A percentile compares a stretch with the other conserved stretches of the same genome.
These are phyloP conservation scores for Astyanax mexicanus DNA, from an alignment of 2,797 vertebrate genomes.

Conservation along the genomic window DNA sequence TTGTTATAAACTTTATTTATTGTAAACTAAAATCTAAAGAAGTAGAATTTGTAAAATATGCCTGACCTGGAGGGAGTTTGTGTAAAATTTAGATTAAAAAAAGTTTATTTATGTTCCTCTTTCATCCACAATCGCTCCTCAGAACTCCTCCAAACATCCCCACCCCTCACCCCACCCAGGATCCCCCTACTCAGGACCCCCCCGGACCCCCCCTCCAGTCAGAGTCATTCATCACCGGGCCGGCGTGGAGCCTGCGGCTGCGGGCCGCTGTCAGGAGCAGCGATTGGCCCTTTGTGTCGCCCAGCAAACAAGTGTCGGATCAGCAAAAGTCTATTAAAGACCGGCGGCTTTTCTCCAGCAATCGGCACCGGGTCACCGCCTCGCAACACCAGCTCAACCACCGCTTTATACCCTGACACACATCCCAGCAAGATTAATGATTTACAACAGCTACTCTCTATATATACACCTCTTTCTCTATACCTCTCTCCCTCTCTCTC, in stretches of 20 bases:
- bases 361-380: slow-evolving; percentile 99
- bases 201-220: slow-evolving; percentile 67
- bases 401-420: slow-evolving; percentile 90
- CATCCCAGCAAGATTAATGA: slow-evolving; percentile 98
- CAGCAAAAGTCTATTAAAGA: slow-evolving; percentile 99
- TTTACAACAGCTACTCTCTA: slow-evolving; percentile 85
- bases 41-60: too few species aligned
- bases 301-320: slow-evolving; percentile 99
- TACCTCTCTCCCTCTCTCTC: neutral
- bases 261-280: slow-evolving; percentile 95
- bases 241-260: slow-evolving; percentile 90
- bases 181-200: too few species aligned
- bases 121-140: neutral
- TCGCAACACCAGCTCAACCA: slow-evolving; percentile 91
- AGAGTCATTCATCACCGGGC: slow-evolving; percentile 98
- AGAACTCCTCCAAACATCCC: slow-evolving; percentile 9
- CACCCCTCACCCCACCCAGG: slow-evolving; percentile 6
- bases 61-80: too few species aligned
- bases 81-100: too few species aligned
- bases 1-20: too few species aligned
- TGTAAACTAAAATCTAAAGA: too few species aligned
- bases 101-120: slow-evolving; percentile 2
- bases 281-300: slow-evolving; percentile 99
- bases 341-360: slow-evolving; percentile 99
- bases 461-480: slow-evolving; percentile 35